phyloP scores from a whole-genome alignment of 2,888 invertebrate species.

The Coleophora deauratella region DNA sequence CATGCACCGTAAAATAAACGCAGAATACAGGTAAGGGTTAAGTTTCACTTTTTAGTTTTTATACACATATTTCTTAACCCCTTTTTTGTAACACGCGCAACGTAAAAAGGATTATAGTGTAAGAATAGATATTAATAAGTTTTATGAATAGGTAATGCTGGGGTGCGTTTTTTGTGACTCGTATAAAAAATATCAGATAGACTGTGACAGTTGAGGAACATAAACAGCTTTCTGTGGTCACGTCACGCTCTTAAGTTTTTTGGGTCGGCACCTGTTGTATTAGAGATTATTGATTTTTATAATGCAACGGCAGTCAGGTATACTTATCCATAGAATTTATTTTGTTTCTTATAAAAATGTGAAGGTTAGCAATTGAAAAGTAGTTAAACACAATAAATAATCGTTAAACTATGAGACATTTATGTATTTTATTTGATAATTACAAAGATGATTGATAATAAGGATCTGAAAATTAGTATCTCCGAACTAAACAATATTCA shows the following conservation, averaged over 20 bases:
- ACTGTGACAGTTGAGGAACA: constrained; percentile 58
- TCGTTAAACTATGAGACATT: no score
- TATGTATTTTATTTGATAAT: no score
- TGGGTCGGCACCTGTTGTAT: constrained; percentile 53
- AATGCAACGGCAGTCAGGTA: constrained; percentile 6
- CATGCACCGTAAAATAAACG: constrained; percentile 15
- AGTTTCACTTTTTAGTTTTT: constrained; percentile 51
- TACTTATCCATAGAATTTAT: neutral
- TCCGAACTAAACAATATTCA: constrained; percentile 10
- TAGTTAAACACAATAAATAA: no score
- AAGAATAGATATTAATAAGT: constrained; percentile 31
- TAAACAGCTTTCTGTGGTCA: constrained; percentile 57
- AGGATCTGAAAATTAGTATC: no score
- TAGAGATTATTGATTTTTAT: constrained; percentile 45
- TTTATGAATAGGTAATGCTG: constrained; percentile 28
- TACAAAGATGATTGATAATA: no score
- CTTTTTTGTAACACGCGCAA: constrained; percentile 34
- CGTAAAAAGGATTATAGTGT: constrained; percentile 28
- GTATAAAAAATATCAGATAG: constrained; percentile 42
- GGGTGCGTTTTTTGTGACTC: constrained; percentile 29
- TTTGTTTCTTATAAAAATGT: neutral
- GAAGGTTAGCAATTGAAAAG: no score
- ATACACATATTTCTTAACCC: constrained; percentile 21
- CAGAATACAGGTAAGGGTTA: constrained; percentile 30
- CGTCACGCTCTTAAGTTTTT: constrained; percentile 44